Evolutionary conservation across 2,113 vertebrate species (phyloP), one percentile per base, ranked within the genome.

Genomic region (Phaetusa simplex): DNA sequence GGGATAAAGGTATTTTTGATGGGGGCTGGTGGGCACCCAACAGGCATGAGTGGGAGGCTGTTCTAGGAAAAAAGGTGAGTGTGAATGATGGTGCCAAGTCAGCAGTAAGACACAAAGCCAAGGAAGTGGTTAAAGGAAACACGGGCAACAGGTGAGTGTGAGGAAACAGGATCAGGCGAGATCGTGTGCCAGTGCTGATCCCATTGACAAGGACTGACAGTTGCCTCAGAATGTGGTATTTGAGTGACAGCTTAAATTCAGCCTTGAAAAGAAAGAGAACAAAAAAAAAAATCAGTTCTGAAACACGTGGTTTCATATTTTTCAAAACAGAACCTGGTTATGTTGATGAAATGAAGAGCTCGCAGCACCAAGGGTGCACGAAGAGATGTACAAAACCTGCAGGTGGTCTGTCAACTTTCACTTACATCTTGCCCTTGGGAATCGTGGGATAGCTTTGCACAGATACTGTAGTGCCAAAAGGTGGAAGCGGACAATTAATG

Each of bases 41-140:
- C 49, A 88, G 58, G 36, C 11, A 29, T 27, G 40, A 93, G 66
- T 76, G 64, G 76, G 45, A 94, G 55, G 80, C 42, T 88, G 64
- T 86, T 94, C 22, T 50, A 94, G 52, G 62, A 49, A 78, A 67
- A 86, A 85, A 66, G 5, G 38, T 16, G 59, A 91, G 45, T 21
- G 14, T 84, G 78, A 76, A 61, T 45, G 61, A n/a, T 38, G 62
- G 30, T 79, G 82, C 90, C 89, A 94, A 94, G 70, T 59, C 80
- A 82, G 59, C 78, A 93, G n/a, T 22, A 43, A 79, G 84, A 93
- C 50, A 72, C 74, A 78, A 89, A 94, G 76, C 81, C 93, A 93
- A 95, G 82, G 79, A 85, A 93, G 94, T 3, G 55, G 80, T 74
- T 95, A 83, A 73, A 92, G 50, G 61, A 92, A 91, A 81, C 53